Percentiles rank a stretch among this genome's conserved stretches.
Conservation (phyloP, 2,113 vertebrate species). For the Spheniscus mendiculus region DNA sequence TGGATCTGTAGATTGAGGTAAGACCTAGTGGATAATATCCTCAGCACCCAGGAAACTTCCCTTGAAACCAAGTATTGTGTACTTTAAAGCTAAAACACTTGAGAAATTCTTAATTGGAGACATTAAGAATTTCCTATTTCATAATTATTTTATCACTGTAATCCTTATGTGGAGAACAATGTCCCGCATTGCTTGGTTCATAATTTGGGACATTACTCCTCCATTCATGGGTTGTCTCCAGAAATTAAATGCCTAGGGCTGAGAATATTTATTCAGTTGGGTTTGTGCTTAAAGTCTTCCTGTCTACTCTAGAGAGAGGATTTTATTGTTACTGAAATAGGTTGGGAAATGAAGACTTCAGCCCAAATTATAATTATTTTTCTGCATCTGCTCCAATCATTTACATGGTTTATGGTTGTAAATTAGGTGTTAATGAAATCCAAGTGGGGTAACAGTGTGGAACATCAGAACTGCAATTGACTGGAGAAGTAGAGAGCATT, state of each 20-base stretch:
- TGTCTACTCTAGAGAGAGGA: constrained; percentile 13
- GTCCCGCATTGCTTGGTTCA: neutral
- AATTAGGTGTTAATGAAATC: constrained; percentile 75
- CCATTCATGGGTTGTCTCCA: neutral
- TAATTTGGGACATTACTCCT: neutral
- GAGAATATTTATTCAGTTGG: neutral
- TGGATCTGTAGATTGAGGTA: neutral
- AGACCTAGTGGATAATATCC: neutral
- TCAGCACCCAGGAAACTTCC: neutral
- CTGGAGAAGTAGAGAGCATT: constrained; percentile 38
- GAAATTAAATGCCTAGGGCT: neutral
- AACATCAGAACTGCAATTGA: constrained; percentile 60
- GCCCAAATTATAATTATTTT: constrained; percentile 70
- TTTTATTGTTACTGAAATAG: constrained; percentile 55
- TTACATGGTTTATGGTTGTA: constrained; percentile 69
- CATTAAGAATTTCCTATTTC: neutral
- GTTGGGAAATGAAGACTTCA: constrained; percentile 65
- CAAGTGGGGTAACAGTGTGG: constrained; percentile 69
- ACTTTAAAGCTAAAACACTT: neutral
- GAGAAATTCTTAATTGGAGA: neutral
- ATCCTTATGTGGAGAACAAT: neutral
- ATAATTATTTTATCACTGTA: neutral
- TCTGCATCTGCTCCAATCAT: constrained; percentile 65
- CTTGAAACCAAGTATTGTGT: neutral
- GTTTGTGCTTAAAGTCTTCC: neutral